Evolutionary conservation across 2,797 vertebrate species (phyloP).

Genomic region (Amphiprion clarkii): DNA sequence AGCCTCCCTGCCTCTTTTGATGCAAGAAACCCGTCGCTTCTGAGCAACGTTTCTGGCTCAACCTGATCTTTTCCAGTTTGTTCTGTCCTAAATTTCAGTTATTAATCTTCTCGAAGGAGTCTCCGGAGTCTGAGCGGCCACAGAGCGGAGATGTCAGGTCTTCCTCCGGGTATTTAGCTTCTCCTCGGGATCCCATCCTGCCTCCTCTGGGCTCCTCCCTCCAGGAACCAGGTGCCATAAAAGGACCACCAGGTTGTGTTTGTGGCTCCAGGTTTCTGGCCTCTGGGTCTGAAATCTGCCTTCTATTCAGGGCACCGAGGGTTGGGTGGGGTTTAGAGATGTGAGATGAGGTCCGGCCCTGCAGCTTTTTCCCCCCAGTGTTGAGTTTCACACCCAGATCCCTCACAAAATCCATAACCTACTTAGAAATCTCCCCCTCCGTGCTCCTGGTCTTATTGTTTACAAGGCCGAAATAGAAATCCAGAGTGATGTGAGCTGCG

Average conservation of each 20-base stretch:
- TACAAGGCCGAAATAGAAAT: constrained; percentile 32
- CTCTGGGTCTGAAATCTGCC: constrained; percentile 54
- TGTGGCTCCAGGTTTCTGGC: background rate
- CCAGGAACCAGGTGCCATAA: constrained; percentile 77
- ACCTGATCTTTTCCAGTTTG: constrained; percentile 7
- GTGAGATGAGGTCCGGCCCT: constrained; percentile 31
- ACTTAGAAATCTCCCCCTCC: constrained; percentile 31
- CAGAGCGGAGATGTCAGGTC: constrained; percentile 36
- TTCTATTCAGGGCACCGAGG: constrained; percentile 78
- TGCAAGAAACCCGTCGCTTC: background rate
- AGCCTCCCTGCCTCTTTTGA: constrained; percentile 1
- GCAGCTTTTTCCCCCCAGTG: constrained; percentile 70
- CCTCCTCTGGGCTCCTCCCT: constrained; percentile 31
- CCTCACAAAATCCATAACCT: constrained; percentile 57
- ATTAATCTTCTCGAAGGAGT: constrained; percentile 19
- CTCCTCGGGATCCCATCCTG: constrained; percentile 42
- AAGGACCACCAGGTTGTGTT: constrained; percentile 73
- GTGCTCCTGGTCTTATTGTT: constrained; percentile 14
- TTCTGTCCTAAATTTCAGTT: background rate
- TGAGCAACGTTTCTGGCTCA: constrained; percentile 10
- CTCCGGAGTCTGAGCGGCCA: constrained; percentile 6
- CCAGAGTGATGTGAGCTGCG: background rate
- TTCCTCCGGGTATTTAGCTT: constrained; percentile 63
- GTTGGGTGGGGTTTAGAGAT: background rate
- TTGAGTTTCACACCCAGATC: constrained; percentile 77